Evolutionary conservation across 2,797 vertebrate genomes (phyloP), one percentile per base, ranked within the genome.

Genomic region (Anomalospiza imberbis): DNA sequence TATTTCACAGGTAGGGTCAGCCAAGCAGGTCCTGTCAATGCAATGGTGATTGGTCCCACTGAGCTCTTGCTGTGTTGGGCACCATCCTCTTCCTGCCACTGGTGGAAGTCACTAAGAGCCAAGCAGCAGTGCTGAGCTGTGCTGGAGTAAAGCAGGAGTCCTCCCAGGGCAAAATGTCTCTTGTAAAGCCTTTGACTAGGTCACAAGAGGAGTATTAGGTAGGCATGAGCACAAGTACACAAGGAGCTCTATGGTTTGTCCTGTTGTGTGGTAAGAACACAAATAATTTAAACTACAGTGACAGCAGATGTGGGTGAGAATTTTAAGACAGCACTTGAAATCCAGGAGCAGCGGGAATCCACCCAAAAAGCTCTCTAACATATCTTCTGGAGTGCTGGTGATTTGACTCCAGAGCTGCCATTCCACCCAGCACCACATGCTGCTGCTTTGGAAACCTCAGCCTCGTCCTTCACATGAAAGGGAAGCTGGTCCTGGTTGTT

Each of bases 41-140:
- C 1, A 2, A 20, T 5, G 8, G 17, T 3, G 5, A 29, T 0
- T 1, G 1, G 54, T 55, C 11, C 58, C 36, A 50, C 5, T 2
- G 19, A 79, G 19, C 8, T 76, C 54, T 32, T 45, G 26, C 29
- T 82, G 12, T 18, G 16, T 13, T 13, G 13, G 58, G 58, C 51
- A 63, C 58, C 45, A 47, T 12, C 25, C 24, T 72, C 63, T 29
- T 90, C 67, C 47, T 74, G 44, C 32, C 24, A 19, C 13, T 0
- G 0, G 38, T 4, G 17, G 57, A 62, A 78, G 57, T 22, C 47
- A 29, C 28, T 6, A 32, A 65, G 11, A 24, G 75, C 47, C 0
- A 1, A 70, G 70, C 17, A 45, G 72, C 3, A 6, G 22, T 17
- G 19, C 16, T 34, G 28, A 81, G 18, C 25, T 34, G 38, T 11